Percentiles rank a stretch among this genome's conserved stretches.
These are phyloP conservation scores for Corydoras maculifer DNA, from an alignment of 2,113 vertebrate genomes.

Conservation along the genomic window DNA sequence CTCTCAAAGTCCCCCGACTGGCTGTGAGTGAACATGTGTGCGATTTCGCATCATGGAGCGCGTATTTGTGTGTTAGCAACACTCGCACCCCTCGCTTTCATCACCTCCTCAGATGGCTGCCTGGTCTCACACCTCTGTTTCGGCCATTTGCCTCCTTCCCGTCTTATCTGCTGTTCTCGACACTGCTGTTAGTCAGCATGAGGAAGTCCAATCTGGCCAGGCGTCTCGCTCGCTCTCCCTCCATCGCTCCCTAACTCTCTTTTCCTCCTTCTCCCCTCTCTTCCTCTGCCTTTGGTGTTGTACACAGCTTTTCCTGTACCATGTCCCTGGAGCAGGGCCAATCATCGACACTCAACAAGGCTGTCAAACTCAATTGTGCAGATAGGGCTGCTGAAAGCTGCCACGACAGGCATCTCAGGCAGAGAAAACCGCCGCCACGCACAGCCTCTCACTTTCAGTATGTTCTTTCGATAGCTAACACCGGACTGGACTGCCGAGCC, in stretches of 20 bases:
- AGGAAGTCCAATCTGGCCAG: constrained; percentile 38
- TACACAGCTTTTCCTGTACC: constrained; percentile 46
- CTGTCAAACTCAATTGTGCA: constrained; percentile 66
- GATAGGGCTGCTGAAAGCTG: constrained; percentile 64
- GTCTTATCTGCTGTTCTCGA: constrained; percentile 45
- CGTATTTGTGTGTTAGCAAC: constrained; percentile 47
- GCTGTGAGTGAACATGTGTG: constrained; percentile 37
- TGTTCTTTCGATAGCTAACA: constrained; percentile 13
- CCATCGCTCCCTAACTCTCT: constrained; percentile 15
- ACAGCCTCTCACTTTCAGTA: constrained; percentile 11
- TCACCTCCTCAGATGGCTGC: constrained; percentile 55
- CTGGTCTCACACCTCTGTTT: constrained; percentile 40
- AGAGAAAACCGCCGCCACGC: constrained; percentile 33
- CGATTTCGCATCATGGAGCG: constrained; percentile 20
- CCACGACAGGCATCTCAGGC: constrained; percentile 47
- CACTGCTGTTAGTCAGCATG: constrained; percentile 45
- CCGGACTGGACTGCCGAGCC: neutral
- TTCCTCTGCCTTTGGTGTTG: constrained; percentile 42
- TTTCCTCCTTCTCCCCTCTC: constrained; percentile 31
- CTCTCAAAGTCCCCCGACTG: constrained; percentile 28
- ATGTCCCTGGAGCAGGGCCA: constrained; percentile 58
- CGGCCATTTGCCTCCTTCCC: constrained; percentile 37
- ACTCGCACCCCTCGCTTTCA: constrained; percentile 45
- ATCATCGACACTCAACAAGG: constrained; percentile 55
- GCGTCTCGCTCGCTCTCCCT: constrained; percentile 24